Base-by-base conservation (phyloP, 2,888 invertebrate genomes). In the Zelleria hepariella region DNA sequence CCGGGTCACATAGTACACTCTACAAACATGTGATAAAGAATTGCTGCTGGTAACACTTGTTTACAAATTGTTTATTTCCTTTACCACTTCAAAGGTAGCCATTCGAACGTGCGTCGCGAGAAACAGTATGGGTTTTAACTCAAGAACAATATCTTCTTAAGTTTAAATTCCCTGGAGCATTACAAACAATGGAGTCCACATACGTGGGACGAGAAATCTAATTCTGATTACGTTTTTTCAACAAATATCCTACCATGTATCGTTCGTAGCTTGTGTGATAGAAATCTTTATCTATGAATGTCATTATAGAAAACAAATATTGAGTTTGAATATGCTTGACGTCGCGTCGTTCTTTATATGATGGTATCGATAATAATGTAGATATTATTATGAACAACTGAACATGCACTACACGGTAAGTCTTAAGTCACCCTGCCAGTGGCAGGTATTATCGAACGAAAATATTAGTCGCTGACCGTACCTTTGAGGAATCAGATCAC, bases 271-370 rank as follows among this genome's bases (percentile, higher is more conserved):
- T 27, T 20, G 24, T 15, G 27, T 7, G 26, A 58, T 58, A 58
- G 5, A 8, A 23, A 58, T 51, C 58, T 58, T 26, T 26, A 20
- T 61, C 25, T 62, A 64, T 66, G 63, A 59, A 67, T 69, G 69
- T 70, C 66, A 64, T 61, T 61, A 66, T 57, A 69, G 62, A 71
- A 71, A 74, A 71, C 72, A 75, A 68, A 68, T 73, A 65, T 65
- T 67, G 63, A 67, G 73, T 78, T 79, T 80, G 71, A 80, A 75
- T 76, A 81, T 80, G 65, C 67, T 68, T 48, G 25, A 49, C 32
- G n/a, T n/a, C n/a, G n/a, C n/a, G n/a, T n/a, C n/a, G n/a, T n/a
- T n/a, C n/a, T n/a, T n/a, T n/a, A n/a, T n/a, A n/a, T n/a, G n/a
- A n/a, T n/a, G n/a, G n/a, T n/a, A n/a, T n/a, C n/a, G n/a, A n/a